These are phyloP conservation scores for Synanthedon andrenaeformis DNA, from an alignment of 2,888 invertebrate species.

Conservation along the genomic window DNA sequence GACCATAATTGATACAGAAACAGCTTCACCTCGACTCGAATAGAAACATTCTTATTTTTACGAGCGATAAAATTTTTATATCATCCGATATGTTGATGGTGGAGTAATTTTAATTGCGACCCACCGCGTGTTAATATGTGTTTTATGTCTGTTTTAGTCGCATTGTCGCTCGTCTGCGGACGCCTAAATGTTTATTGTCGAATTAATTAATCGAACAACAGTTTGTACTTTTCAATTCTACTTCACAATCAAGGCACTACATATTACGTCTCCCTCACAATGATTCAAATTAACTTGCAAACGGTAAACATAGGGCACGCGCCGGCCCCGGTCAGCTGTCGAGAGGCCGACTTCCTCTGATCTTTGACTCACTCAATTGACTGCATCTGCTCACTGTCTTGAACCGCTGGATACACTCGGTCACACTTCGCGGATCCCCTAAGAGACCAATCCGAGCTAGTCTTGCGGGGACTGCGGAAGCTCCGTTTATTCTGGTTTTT, in stretches of 20 bases:
- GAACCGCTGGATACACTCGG: conserved; percentile 11
- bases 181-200: conserved; percentile 4
- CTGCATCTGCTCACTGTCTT: conserved; percentile 51
- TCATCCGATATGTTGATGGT: conserved; percentile 40
- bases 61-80: conserved; percentile 38
- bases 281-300: neutral
- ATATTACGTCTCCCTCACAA: no score
- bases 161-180: conserved; percentile 19
- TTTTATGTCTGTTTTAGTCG: conserved; percentile 35
- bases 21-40: conserved; percentile 18
- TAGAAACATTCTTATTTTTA: conserved; percentile 42
- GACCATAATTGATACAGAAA: conserved; percentile 22
- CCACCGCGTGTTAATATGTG: conserved; percentile 48
- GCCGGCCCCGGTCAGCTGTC: conserved; percentile 29
- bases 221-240: no score
- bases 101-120: conserved; percentile 50
- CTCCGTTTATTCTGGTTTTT: conserved; percentile 24
- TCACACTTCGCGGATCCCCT: no score
- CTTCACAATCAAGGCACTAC: no score
- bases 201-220: neutral
- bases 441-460: no score
- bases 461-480: conserved; percentile 16
- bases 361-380: conserved; percentile 65
- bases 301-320: conserved; percentile 28
- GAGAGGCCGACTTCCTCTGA: conserved; percentile 56